Evolutionary conservation across 1,140 invertebrate genomes (phyloP), one percentile per base, ranked within the genome.

Genomic region (Psilanteris sp.): DNA sequence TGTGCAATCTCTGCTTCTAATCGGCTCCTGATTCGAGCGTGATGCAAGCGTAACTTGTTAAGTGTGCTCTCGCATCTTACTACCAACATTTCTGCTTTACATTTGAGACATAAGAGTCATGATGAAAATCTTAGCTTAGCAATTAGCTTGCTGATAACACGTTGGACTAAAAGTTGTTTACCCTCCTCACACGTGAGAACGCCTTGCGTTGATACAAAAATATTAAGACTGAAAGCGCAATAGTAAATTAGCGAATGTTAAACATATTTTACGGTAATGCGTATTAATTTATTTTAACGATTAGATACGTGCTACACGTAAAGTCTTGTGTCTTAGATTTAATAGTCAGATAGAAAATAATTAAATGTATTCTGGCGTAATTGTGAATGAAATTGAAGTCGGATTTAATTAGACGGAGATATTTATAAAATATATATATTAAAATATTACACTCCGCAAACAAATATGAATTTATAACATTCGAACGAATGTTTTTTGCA

Each of bases 1-100:
- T 64, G 59, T 46, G 72, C 72, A 81, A 82, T 82, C 79, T 76
- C 68, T 67, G 41, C 57, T 55, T 77, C 59, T 44, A 76, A 75
- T 78, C 73, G 75, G 77, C 67, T 77, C 72, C 57, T 32, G 61
- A 36, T 50, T 37, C 46, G 39, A 79, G 72, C 46, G 52, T 72
- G 54, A 67, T 61, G 67, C 57, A 46, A 55, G 34, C 11, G 22
- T 22, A 54, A 48, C 68, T 37, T 32, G 29, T 29, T 31, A 59
- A 72, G 59, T 43, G 31, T 29, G 10, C 44, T 34, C 22, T 36
- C 31, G 67, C 22, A 37, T 24, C 50, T 34, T 57, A 57, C 27
- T 57, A 34, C 24, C 27, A 32, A 32, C 68, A 31, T 55, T 57
- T 62, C 48, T 57, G 50, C 43, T 32, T 64, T 64, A 57, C 44